Evolutionary conservation across 2,113 vertebrate species (phyloP).

Genomic region (Erythrocercus mccallii): DNA sequence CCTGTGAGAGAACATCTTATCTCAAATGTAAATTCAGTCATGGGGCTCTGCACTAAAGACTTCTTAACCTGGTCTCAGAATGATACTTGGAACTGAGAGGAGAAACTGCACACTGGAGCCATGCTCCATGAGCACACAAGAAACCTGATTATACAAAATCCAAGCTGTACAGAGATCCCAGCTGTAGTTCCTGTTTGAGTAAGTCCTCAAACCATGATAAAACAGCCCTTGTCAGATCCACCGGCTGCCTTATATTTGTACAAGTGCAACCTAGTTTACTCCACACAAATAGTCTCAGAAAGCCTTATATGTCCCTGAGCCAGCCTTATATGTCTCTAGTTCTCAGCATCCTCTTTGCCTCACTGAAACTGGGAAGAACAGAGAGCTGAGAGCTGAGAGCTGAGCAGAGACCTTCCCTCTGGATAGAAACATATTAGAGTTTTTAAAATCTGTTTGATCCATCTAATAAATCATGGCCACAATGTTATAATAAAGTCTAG

Average conservation of each 20-base stretch:
- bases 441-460: background rate
- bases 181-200: background rate
- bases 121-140: accelerated
- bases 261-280: background rate
- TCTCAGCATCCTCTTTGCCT: background rate
- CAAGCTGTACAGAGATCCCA: background rate
- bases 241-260: background rate
- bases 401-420: background rate
- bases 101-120: background rate
- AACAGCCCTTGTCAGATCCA: background rate
- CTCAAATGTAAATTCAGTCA: background rate
- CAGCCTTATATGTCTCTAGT: background rate
- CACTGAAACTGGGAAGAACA: background rate
- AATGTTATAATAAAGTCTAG: no score
- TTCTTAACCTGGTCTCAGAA: background rate
- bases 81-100: background rate
- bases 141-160: background rate
- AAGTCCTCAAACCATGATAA: background rate
- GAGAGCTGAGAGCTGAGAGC: background rate
- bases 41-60: background rate
- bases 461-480: background rate
- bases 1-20: background rate
- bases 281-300: background rate
- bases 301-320: background rate
- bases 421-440: background rate